These are phyloP conservation scores for Peribatodes rhomboidaria DNA, from an alignment of 2,888 invertebrate species.

Conservation along the genomic window DNA sequence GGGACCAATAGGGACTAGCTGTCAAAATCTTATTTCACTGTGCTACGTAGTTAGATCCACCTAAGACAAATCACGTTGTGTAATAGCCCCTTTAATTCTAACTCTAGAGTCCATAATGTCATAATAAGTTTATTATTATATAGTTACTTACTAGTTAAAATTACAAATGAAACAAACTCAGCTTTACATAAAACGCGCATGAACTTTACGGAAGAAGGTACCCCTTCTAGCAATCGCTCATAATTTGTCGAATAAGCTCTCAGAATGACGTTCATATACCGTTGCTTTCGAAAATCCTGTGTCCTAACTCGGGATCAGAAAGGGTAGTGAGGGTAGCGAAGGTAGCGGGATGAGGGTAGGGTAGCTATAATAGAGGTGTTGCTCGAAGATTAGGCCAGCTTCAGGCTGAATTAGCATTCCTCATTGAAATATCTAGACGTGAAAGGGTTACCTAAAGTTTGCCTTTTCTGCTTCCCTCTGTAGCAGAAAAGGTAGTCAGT, in stretches of 20 bases:
- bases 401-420: slow-evolving; percentile 31
- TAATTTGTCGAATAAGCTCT: slow-evolving; percentile 4
- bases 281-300: slow-evolving; percentile 15
- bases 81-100: too few relatives aligned
- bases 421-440: slow-evolving; percentile 31
- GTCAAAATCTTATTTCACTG: too few relatives aligned
- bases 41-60: too few relatives aligned
- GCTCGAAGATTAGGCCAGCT: slow-evolving; percentile 22
- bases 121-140: too few relatives aligned
- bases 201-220: background rate
- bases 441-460: slow-evolving; percentile 17
- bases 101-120: too few relatives aligned
- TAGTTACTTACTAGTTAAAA: too few relatives aligned
- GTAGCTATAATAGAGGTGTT: slow-evolving; percentile 19
- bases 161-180: too few relatives aligned
- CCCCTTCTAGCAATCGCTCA: background rate
- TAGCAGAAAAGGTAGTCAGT: slow-evolving; percentile 6
- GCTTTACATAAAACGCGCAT: too few relatives aligned
- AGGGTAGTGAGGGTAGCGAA: slow-evolving; percentile 14
- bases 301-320: slow-evolving; percentile 16
- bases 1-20: too few relatives aligned
- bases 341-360: background rate
- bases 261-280: slow-evolving; percentile 20
- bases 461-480: background rate
- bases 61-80: too few relatives aligned